Conservation (phyloP, 2,113 vertebrate genomes). For the Notiomystis cincta region DNA sequence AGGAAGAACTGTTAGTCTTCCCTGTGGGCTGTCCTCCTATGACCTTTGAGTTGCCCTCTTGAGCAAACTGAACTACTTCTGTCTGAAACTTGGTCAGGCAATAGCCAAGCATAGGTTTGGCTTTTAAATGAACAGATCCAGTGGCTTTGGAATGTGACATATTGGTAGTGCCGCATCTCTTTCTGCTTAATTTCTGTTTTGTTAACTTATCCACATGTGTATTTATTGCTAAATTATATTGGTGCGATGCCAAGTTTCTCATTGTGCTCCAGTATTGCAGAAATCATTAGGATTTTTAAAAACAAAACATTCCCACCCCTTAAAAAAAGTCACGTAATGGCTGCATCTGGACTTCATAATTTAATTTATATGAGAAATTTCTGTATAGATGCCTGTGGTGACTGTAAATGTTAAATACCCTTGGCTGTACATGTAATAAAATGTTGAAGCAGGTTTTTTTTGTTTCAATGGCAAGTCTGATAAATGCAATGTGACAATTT, state of each 20-base stretch:
- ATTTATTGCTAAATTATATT: constrained; percentile 20
- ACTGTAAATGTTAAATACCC: neutral
- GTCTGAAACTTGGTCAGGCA: neutral
- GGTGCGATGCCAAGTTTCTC: neutral
- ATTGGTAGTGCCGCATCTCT: neutral
- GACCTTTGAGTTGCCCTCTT: constrained; percentile 2
- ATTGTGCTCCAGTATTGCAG: constrained; percentile 17
- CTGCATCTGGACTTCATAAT: neutral
- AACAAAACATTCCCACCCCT: constrained; percentile 14
- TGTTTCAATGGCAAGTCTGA: neutral
- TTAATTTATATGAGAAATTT: neutral
- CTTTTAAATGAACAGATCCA: neutral
- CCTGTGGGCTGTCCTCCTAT: neutral
- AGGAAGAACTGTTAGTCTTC: neutral
- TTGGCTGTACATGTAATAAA: neutral
- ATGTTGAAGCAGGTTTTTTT: neutral
- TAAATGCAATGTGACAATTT: neutral
- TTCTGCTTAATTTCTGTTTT: constrained; percentile 12
- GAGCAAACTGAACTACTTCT: neutral
- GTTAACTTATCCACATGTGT: neutral
- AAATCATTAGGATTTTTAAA: constrained; percentile 28
- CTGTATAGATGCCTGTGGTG: neutral
- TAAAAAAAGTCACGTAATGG: neutral
- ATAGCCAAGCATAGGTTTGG: neutral
- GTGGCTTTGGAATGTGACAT: neutral